Conservation (phyloP, 2,797 vertebrate species). For the Tinamus major region DNA sequence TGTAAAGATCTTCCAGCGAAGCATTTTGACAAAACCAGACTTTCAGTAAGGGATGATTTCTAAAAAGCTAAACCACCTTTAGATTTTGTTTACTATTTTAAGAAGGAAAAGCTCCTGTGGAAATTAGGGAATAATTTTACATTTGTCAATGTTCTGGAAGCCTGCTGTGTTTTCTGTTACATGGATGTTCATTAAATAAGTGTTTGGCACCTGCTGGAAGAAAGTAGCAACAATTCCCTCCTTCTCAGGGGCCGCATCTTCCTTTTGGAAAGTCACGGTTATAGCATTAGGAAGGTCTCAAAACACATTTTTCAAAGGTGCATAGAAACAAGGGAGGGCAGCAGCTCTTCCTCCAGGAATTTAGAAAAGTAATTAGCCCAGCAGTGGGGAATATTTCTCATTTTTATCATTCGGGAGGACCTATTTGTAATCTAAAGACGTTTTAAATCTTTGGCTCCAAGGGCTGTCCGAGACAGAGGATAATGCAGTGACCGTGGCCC, state of each 20-base stretch:
- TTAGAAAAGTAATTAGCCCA: slow-evolving; percentile 38
- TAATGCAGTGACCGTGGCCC: slow-evolving; percentile 5
- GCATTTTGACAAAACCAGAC: background rate
- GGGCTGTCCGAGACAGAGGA: background rate
- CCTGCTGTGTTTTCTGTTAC: background rate
- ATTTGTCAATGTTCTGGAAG: background rate
- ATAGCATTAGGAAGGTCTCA: background rate
- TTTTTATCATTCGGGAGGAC: background rate
- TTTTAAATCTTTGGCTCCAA: slow-evolving; percentile 20
- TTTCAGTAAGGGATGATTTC: background rate
- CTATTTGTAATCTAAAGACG: slow-evolving; percentile 9
- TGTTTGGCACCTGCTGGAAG: background rate
- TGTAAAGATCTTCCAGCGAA: background rate
- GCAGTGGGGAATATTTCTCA: slow-evolving; percentile 21
- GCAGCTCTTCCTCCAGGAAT: slow-evolving; percentile 30
- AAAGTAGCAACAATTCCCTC: background rate
- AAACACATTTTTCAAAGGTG: background rate
- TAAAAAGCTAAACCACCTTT: background rate
- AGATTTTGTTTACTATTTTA: background rate
- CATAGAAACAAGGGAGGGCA: background rate
- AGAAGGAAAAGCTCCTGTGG: background rate
- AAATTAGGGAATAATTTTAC: slow-evolving; percentile 6
- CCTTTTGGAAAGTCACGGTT: background rate
- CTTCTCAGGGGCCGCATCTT: background rate
- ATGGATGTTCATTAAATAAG: slow-evolving; percentile 28